A percentile compares a stretch with the other conserved stretches of the same genome.
These are phyloP conservation scores for Butorides virescens DNA, from an alignment of 2,113 vertebrate genomes.

Conservation along the genomic window DNA sequence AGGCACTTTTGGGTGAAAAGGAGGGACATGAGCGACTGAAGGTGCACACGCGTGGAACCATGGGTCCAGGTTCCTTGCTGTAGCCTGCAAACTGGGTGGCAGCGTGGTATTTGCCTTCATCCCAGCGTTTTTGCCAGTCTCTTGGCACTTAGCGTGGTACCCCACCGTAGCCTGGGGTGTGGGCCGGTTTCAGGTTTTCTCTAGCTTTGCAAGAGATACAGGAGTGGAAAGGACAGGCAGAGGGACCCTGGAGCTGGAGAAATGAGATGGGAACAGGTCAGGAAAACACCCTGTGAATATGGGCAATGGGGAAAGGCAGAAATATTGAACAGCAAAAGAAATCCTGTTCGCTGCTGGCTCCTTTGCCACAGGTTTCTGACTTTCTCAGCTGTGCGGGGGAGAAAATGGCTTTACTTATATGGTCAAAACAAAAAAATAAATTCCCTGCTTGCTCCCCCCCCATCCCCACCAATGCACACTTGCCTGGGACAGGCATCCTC, in stretches of 20 bases:
- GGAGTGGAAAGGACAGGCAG: neutral
- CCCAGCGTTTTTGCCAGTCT: neutral
- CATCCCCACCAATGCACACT: fast-evolving
- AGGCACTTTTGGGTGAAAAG: neutral
- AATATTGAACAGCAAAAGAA: neutral
- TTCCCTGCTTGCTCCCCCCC: neutral
- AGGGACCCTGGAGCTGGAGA: neutral
- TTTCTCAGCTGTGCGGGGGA: neutral
- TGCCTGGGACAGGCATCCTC: neutral
- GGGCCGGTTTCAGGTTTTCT: neutral
- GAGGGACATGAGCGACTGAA: neutral
- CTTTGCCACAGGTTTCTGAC: neutral
- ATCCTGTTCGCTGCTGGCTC: neutral
- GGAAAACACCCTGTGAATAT: neutral
- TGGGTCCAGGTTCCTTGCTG: neutral
- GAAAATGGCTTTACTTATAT: neutral
- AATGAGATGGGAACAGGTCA: neutral
- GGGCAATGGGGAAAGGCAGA: neutral
- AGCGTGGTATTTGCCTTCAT: neutral
- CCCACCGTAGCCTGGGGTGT: neutral
- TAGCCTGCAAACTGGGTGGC: fast-evolving
- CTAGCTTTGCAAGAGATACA: neutral
- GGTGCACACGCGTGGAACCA: fast-evolving
- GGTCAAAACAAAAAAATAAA: neutral
- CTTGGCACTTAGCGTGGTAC: fast-evolving